Evolutionary conservation across 1,140 invertebrate species (phyloP).

Genomic region (Yoshiicerus persimilis): DNA sequence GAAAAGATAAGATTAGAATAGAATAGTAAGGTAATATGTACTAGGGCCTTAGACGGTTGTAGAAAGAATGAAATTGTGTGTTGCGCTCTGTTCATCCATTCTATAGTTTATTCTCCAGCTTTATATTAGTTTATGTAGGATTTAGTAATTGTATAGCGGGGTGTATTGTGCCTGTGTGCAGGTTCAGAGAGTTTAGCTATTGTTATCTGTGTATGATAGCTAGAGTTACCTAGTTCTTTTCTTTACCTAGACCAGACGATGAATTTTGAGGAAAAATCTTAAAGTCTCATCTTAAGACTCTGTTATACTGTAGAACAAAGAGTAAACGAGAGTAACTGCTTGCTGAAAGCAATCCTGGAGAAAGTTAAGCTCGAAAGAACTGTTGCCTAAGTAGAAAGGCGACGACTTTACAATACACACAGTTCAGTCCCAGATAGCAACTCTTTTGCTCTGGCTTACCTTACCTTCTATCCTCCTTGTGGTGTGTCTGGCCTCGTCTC

Average conservation of each 20-base stretch:
- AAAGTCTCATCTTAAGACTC: slow-evolving; percentile 4
- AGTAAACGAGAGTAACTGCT: background rate
- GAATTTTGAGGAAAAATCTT: slow-evolving; percentile 9
- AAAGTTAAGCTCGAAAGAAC: background rate
- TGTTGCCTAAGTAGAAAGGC: background rate
- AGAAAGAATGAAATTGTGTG: background rate
- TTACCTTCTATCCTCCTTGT: too few relatives aligned
- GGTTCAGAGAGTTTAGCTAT: background rate
- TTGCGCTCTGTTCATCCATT: background rate
- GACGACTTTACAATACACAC: background rate
- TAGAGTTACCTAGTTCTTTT: background rate
- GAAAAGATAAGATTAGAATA: slow-evolving; percentile 15
- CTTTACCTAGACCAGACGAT: background rate
- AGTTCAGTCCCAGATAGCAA: background rate
- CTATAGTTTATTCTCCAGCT: background rate
- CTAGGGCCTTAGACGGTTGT: background rate
- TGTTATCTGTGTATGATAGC: background rate
- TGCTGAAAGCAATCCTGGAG: slow-evolving; percentile 2
- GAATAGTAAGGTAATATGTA: background rate
- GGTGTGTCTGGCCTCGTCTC: too few relatives aligned
- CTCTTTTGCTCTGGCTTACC: background rate
- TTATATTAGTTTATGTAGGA: background rate
- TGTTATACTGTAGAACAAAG: background rate
- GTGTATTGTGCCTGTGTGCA: background rate
- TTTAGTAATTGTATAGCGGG: background rate